These are phyloP conservation scores for Acanthornis magna DNA, from an alignment of 2,797 vertebrate genomes.

Conservation along the genomic window DNA sequence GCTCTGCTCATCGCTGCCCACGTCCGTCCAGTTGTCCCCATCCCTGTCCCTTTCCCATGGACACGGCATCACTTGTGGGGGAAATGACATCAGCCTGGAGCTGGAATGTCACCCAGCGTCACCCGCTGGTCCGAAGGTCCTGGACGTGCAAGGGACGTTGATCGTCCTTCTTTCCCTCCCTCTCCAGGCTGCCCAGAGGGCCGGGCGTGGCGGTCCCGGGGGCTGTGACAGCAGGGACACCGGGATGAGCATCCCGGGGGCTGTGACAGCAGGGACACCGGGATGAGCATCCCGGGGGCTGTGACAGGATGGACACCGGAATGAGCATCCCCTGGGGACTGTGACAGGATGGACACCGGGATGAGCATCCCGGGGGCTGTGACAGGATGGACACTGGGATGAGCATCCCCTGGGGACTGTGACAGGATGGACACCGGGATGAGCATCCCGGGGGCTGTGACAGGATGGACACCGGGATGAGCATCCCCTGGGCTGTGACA, in stretches of 20 bases:
- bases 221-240: neutral
- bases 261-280: neutral
- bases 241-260: neutral
- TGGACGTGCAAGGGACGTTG: neutral
- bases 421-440: neutral
- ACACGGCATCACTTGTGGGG: neutral
- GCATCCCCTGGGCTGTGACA: neutral
- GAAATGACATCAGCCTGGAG: neutral
- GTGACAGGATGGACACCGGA: neutral
- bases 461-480: neutral
- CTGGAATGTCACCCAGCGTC: neutral
- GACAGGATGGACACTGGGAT: neutral
- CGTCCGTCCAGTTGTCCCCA: neutral
- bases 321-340: neutral
- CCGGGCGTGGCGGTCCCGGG: rapidly evolving
- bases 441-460: rapidly evolving
- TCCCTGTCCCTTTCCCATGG: neutral
- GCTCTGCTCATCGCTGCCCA: neutral
- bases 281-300: rapidly evolving
- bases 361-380: rapidly evolving
- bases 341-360: neutral
- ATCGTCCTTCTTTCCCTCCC: neutral
- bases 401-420: rapidly evolving
- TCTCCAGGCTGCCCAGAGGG: neutral
- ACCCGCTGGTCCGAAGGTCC: neutral